A percentile compares a stretch with the other conserved stretches of the same genome.
phyloP scores from a whole-genome alignment of 1,140 invertebrate genomes.

The Aphelinus atriplicis region DNA sequence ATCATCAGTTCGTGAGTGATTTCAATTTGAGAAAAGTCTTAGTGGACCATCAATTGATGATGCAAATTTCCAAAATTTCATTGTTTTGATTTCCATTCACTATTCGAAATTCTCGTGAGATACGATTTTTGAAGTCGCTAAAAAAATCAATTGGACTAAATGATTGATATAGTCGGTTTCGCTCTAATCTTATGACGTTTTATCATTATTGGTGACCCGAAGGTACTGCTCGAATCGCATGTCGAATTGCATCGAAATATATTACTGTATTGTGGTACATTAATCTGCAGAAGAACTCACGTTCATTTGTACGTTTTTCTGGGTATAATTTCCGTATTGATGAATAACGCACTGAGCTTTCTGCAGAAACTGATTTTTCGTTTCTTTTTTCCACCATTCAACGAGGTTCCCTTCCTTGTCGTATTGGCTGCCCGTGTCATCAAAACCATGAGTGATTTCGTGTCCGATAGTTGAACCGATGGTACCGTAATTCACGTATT shows the following conservation, averaged over 20 bases:
- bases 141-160: too few species aligned
- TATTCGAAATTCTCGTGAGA: too few species aligned
- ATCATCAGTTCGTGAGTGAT: neutral
- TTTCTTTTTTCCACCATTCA: slow-evolving; percentile 53
- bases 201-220: too few species aligned
- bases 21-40: neutral
- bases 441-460: slow-evolving; percentile 3
- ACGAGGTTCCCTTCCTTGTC: slow-evolving; percentile 46
- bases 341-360: slow-evolving; percentile 74
- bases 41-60: neutral
- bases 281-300: neutral
- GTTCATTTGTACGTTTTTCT: neutral
- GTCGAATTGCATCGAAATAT: too few species aligned
- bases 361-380: slow-evolving; percentile 70
- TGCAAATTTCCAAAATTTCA: neutral
- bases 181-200: too few species aligned
- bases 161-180: too few species aligned
- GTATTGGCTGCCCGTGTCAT: neutral
- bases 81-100: too few species aligned
- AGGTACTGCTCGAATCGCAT: too few species aligned
- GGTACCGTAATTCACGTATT: slow-evolving; percentile 1
- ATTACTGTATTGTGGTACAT: too few species aligned
- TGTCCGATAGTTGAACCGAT: neutral
- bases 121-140: too few species aligned
- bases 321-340: slow-evolving; percentile 68